A percentile compares a stretch with the other conserved stretches of the same genome.
Evolutionary conservation across 2,797 vertebrate genomes (phyloP).

Genomic region (Neopelma chrysocephalum): DNA sequence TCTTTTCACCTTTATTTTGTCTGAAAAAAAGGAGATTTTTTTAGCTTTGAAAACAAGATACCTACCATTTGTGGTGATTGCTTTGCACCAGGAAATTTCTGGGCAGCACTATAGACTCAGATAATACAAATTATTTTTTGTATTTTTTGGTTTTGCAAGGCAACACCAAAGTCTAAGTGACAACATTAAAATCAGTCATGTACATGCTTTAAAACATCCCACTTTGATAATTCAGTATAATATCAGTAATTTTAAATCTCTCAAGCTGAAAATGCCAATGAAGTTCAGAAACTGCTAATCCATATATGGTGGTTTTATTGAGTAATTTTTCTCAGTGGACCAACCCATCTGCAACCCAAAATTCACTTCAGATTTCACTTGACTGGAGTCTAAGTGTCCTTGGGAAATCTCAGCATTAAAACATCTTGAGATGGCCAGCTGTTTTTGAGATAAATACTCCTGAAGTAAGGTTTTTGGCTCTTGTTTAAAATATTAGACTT

Average conservation of each 20-base stretch:
- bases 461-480: not conserved
- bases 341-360: not conserved
- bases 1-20: not conserved
- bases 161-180: not conserved
- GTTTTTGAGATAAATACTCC: not conserved
- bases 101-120: not conserved
- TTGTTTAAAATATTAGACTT: not conserved
- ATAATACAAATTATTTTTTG: not conserved
- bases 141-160: not conserved
- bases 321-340: conserved; percentile 2
- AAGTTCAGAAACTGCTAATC: not conserved
- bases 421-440: not conserved
- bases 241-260: not conserved
- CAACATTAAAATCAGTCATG: not conserved
- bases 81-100: not conserved
- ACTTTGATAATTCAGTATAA: not conserved
- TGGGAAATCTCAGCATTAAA: not conserved
- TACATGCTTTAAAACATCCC: not conserved
- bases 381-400: not conserved
- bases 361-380: conserved; percentile 2
- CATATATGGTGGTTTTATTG: not conserved
- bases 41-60: not conserved
- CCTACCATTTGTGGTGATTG: not conserved
- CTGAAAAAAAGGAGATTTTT: not conserved
- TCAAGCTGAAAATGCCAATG: not conserved